Evolutionary conservation across 2,113 vertebrate species (phyloP).

Genomic region (Ammospiza caudacuta): DNA sequence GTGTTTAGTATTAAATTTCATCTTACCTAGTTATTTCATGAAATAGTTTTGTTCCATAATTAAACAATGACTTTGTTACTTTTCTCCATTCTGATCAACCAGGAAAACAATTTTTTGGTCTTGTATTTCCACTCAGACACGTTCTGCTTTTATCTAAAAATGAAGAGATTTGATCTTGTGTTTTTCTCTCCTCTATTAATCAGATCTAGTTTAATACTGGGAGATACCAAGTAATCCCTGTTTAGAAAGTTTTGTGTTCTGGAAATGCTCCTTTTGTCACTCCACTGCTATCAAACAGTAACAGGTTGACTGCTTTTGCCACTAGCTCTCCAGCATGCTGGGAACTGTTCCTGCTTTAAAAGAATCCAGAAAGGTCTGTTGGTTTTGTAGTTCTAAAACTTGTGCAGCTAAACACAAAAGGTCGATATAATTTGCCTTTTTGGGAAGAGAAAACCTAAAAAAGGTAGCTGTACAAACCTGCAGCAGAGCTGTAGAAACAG

Average conservation of each 20-base stretch:
- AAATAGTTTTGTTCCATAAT: conserved; percentile 53
- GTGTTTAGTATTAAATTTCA: conserved; percentile 47
- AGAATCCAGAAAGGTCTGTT: not conserved
- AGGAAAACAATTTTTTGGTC: conserved; percentile 25
- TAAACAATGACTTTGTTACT: conserved; percentile 63
- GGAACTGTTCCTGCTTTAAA: not conserved
- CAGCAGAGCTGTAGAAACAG: not conserved
- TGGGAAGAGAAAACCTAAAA: not conserved
- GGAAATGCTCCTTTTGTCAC: not conserved
- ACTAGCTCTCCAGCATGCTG: not conserved
- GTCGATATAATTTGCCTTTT: not conserved
- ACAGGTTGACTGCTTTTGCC: not conserved
- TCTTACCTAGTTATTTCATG: conserved; percentile 57
- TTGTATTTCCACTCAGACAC: not conserved
- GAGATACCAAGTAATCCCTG: not conserved
- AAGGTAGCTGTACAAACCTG: not conserved
- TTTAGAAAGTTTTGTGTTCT: not conserved
- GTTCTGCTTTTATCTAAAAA: conserved; percentile 21
- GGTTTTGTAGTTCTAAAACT: not conserved
- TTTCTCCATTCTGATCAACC: conserved; percentile 59
- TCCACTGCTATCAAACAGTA: not conserved
- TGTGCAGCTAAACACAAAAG: accelerated
- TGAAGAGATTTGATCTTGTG: not conserved
- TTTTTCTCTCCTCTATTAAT: not conserved
- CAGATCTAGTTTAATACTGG: not conserved